A percentile compares a stretch with the other conserved stretches of the same genome.
Conservation (phyloP, 1,140 invertebrate species). For the Telenomus remus region DNA sequence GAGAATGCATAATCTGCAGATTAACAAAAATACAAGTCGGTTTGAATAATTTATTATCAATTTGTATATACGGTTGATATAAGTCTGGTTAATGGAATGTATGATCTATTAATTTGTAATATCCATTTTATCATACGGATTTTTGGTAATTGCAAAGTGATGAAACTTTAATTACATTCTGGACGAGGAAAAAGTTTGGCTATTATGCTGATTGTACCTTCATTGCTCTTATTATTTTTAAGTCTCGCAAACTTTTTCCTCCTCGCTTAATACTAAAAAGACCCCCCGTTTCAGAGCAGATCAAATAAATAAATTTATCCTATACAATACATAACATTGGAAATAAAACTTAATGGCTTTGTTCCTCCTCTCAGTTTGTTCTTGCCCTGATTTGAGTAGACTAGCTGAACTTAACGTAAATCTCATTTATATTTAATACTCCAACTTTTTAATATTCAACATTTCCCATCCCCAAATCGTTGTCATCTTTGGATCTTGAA, state of each 20-base stretch:
- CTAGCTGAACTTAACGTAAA: slow-evolving; percentile 33
- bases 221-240: background rate
- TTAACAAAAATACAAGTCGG: background rate
- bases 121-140: slow-evolving; percentile 29
- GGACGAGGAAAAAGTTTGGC: slow-evolving; percentile 38
- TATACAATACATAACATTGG: slow-evolving; percentile 48
- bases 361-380: slow-evolving; percentile 32
- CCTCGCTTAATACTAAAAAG: slow-evolving; percentile 12
- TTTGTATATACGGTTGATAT: slow-evolving; percentile 17
- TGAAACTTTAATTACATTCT: slow-evolving; percentile 15
- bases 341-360: slow-evolving; percentile 52
- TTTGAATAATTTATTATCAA: slow-evolving; percentile 44
- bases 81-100: slow-evolving; percentile 37
- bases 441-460: slow-evolving; percentile 1
- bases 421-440: slow-evolving; percentile 21
- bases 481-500: background rate
- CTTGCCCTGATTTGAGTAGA: slow-evolving; percentile 51
- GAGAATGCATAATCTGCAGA: background rate
- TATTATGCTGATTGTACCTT: background rate
- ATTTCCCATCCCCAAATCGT: background rate
- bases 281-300: slow-evolving; percentile 34
- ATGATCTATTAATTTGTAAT: slow-evolving; percentile 24
- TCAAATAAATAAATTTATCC: slow-evolving; percentile 46
- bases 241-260: slow-evolving; percentile 37
- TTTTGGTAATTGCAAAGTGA: slow-evolving; percentile 43